A percentile compares a stretch with the other conserved stretches of the same genome.
Conservation (phyloP, 2,797 vertebrate species). For the Todus mexicanus region DNA sequence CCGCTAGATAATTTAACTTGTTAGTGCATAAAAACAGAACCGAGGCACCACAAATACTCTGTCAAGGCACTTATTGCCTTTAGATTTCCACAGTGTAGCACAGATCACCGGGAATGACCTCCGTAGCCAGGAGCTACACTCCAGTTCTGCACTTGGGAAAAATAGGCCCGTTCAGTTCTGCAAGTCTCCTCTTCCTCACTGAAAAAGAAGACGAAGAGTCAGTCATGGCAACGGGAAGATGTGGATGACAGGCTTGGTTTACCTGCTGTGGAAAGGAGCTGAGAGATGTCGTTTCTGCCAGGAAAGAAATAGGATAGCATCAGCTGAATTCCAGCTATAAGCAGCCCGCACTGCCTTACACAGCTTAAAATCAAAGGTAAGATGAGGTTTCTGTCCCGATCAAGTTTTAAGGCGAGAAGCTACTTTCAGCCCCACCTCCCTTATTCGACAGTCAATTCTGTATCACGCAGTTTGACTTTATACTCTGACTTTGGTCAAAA, state of each 20-base stretch:
- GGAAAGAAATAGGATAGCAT: not conserved
- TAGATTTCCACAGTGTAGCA: slow-evolving; percentile 51
- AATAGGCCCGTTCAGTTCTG: slow-evolving; percentile 89
- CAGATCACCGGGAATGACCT: slow-evolving; percentile 14
- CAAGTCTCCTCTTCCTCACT: slow-evolving; percentile 97
- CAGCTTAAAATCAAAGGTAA: not conserved
- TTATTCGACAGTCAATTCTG: not conserved
- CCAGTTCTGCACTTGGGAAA: slow-evolving; percentile 94
- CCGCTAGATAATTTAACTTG: slow-evolving; percentile 69
- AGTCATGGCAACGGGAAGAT: not conserved
- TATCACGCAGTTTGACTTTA: not conserved
- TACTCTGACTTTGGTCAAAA: not conserved
- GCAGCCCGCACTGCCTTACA: not conserved
- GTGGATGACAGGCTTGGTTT: not conserved
- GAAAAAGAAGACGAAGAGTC: slow-evolving; percentile 57
- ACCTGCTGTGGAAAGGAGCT: not conserved
- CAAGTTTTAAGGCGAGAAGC: not conserved
- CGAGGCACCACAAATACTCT: slow-evolving; percentile 71
- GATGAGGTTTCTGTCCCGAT: not conserved
- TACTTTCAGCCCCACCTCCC: not conserved
- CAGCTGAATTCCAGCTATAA: not conserved
- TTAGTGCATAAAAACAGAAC: slow-evolving; percentile 72
- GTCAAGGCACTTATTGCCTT: slow-evolving; percentile 62
- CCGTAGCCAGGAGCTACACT: slow-evolving; percentile 76
- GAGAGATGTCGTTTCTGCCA: not conserved